Percentiles rank a stretch among this genome's conserved stretches.
These are phyloP conservation scores for Myathropa florea DNA, from an alignment of 2,888 invertebrate genomes.

Conservation along the genomic window DNA sequence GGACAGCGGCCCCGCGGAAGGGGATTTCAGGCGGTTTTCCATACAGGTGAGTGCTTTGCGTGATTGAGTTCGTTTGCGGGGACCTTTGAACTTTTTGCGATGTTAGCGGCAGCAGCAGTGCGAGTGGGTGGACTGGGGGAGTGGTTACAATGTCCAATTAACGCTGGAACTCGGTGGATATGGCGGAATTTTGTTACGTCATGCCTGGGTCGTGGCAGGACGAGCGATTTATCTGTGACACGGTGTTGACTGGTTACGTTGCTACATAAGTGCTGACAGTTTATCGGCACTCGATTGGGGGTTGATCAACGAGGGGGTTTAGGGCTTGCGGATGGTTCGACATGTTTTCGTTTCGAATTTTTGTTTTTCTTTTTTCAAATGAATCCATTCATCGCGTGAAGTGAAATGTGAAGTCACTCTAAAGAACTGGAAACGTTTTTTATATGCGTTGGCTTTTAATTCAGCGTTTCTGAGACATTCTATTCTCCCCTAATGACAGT, in stretches of 20 bases:
- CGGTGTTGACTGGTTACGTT: neutral
- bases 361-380: too few relatives aligned
- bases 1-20: constrained; percentile 84
- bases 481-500: too few relatives aligned
- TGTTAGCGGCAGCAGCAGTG: too few relatives aligned
- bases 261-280: neutral
- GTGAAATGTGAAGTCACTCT: too few relatives aligned
- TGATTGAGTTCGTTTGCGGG: neutral
- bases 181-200: neutral
- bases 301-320: neutral
- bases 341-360: too few relatives aligned
- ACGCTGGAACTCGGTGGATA: neutral
- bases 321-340: too few relatives aligned
- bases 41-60: constrained; percentile 82
- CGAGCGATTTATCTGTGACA: neutral
- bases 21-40: constrained; percentile 86
- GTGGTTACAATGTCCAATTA: neutral
- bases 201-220: neutral
- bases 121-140: neutral
- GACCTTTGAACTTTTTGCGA: too few relatives aligned
- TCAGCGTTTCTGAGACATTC: too few relatives aligned
- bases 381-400: too few relatives aligned
- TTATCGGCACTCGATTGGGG: neutral
- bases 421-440: too few relatives aligned
- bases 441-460: too few relatives aligned